Conservation (phyloP, 2,888 invertebrate genomes). For the Stenodema calcarata region DNA sequence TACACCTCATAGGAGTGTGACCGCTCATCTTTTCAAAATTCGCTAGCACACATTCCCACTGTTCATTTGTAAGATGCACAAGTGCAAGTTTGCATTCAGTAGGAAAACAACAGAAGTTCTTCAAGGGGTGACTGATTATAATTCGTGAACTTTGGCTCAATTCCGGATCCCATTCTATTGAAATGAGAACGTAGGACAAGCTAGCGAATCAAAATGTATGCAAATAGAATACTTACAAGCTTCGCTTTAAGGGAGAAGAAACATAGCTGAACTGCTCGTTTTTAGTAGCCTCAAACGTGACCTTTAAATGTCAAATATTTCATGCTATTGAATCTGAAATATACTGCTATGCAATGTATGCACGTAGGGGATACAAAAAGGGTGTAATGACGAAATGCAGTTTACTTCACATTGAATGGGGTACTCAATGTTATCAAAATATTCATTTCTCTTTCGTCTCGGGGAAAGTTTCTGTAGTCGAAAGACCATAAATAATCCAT, state of each 20-base stretch:
- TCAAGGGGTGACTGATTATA: too few species aligned
- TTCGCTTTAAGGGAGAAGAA: not conserved
- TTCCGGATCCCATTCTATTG: not conserved
- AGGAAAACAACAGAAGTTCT: not conserved
- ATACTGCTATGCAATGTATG: too few species aligned
- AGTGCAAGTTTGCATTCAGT: too few species aligned
- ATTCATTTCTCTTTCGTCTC: not conserved
- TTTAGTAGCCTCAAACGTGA: too few species aligned
- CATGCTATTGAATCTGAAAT: too few species aligned
- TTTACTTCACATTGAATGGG: too few species aligned
- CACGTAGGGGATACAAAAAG: too few species aligned
- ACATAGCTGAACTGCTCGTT: not conserved
- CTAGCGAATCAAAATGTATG: conserved; percentile 10
- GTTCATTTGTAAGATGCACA: not conserved
- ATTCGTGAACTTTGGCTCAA: not conserved
- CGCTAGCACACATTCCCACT: not conserved
- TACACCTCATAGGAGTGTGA: not conserved
- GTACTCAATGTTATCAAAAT: not conserved
- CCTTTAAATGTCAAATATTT: too few species aligned
- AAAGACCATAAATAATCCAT: not conserved
- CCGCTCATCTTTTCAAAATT: not conserved
- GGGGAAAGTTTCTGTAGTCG: not conserved
- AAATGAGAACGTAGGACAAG: not conserved
- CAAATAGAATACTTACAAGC: conserved; percentile 10
- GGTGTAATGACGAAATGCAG: too few species aligned